A percentile compares a stretch with the other conserved stretches of the same genome.
Conservation (phyloP, 1,140 invertebrate genomes). For the Drosophila equinoxialis region DNA sequence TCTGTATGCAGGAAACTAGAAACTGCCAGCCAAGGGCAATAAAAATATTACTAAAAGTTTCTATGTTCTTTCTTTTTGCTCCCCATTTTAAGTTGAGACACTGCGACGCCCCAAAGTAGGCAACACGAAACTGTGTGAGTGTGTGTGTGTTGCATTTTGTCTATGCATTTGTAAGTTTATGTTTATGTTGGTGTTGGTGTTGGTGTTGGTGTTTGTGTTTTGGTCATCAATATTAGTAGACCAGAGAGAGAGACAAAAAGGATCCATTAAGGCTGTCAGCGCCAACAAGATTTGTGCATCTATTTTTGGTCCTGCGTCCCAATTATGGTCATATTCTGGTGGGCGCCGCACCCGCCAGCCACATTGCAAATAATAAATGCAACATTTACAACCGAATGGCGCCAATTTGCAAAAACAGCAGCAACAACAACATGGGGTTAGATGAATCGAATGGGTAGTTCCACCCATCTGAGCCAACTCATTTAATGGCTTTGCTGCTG, state of each 20-base stretch:
- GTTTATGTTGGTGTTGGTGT: background rate
- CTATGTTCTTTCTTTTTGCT: background rate
- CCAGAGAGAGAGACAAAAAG: constrained; percentile 9
- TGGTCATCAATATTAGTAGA: constrained; percentile 17
- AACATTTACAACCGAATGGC: constrained; percentile 19
- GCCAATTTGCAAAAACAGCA: constrained; percentile 16
- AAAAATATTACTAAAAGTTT: constrained; percentile 6
- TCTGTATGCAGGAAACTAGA: background rate
- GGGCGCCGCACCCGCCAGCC: constrained; percentile 24
- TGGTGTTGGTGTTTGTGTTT: background rate
- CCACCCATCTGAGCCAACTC: background rate
- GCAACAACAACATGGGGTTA: background rate
- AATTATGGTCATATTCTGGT: constrained; percentile 45
- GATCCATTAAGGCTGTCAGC: constrained; percentile 50
- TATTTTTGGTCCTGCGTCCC: constrained; percentile 45
- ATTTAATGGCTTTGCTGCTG: background rate
- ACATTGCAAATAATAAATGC: constrained; percentile 37
- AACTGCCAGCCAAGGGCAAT: background rate
- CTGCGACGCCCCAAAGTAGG: constrained; percentile 40
- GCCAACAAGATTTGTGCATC: constrained; percentile 57
- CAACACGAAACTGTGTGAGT: constrained; percentile 23
- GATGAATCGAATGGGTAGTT: background rate
- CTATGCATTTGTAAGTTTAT: background rate
- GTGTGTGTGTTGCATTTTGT: constrained; percentile 5
- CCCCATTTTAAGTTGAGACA: background rate